phyloP scores from a whole-genome alignment of 2,113 vertebrate genomes.

The Anolis carolinensis region DNA sequence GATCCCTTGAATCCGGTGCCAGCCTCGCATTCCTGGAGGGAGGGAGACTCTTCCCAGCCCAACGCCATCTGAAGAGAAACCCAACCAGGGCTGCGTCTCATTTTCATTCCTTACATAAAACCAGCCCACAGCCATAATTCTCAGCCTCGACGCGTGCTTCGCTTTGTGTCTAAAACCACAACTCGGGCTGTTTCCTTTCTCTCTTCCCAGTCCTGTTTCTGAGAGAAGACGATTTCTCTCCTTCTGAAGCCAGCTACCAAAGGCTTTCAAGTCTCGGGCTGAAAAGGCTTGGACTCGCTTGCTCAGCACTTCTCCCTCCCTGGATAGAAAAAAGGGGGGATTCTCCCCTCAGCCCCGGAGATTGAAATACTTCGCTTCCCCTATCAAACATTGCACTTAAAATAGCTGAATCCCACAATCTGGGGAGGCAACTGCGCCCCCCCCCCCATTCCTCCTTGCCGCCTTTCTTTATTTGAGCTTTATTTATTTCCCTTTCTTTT shows the following conservation, averaged over 20 bases:
- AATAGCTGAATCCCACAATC: no score
- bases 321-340: not conserved
- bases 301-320: not conserved
- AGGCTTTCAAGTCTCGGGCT: not conserved
- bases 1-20: no score
- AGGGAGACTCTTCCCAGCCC: no score
- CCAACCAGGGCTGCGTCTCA: no score
- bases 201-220: not conserved
- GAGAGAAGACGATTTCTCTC: not conserved
- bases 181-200: rapidly evolving
- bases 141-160: not conserved
- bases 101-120: not conserved
- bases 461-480: not conserved
- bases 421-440: no score
- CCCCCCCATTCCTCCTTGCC: not conserved
- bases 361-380: no score
- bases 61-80: no score
- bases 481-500: not conserved
- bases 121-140: not conserved
- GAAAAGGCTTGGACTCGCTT: not conserved
- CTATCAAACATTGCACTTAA: no score
- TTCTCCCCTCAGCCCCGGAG: no score
- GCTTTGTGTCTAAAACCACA: not conserved
- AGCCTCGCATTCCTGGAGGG: no score
- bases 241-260: not conserved